phyloP scores from a whole-genome alignment of 2,888 invertebrate species.

The Spialia ferax region DNA sequence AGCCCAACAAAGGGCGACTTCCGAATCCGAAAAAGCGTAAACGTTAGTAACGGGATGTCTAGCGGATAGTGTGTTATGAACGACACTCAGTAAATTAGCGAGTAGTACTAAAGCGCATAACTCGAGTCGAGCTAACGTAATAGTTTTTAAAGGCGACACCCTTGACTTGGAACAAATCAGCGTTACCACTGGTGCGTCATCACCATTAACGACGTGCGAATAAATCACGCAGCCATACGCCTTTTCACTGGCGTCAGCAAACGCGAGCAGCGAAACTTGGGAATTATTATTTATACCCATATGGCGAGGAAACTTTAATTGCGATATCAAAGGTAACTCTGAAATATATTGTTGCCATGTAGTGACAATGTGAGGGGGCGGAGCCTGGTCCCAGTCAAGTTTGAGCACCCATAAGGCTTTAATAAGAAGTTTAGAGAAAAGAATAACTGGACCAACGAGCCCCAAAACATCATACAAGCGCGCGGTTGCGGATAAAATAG shows the following conservation, averaged over 20 bases:
- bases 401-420: constrained; percentile 2
- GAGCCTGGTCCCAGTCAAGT: constrained; percentile 2
- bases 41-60: constrained; percentile 26
- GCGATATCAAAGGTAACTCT: not conserved
- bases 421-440: not conserved
- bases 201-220: not conserved
- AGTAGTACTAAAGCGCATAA: constrained; percentile 32
- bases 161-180: constrained; percentile 40
- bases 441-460: constrained; percentile 38
- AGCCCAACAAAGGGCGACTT: constrained; percentile 41
- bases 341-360: constrained; percentile 2
- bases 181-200: constrained; percentile 23
- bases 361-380: not conserved
- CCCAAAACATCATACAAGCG: constrained; percentile 39
- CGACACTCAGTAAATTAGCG: constrained; percentile 20
- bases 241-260: not conserved
- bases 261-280: not conserved
- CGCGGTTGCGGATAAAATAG: constrained; percentile 30
- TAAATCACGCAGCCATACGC: constrained; percentile 2
- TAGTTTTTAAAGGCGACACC: constrained; percentile 30
- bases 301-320: not conserved
- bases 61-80: constrained; percentile 24
- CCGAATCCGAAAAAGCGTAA: constrained; percentile 39
- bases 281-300: constrained; percentile 2
- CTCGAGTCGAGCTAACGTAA: constrained; percentile 38